Conservation (phyloP, 2,888 invertebrate species). For the Therioaphis trifolii region DNA sequence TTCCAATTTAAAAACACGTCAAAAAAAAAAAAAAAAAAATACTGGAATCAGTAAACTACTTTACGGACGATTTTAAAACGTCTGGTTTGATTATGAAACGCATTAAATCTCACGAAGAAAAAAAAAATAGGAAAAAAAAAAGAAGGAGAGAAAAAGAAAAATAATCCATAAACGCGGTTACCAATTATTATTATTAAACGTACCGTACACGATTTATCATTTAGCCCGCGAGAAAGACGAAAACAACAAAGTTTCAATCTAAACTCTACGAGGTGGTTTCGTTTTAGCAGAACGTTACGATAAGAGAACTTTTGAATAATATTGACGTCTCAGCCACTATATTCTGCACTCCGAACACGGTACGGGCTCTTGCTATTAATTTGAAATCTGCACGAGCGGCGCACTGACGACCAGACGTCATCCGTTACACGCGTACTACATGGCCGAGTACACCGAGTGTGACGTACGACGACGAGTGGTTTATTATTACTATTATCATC, state of each 20-base stretch:
- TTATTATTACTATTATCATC: slow-evolving; percentile 5
- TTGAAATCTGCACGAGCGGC: slow-evolving; percentile 13
- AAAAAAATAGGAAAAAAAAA: too few species aligned
- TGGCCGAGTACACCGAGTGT: slow-evolving; percentile 15
- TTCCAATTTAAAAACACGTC: slow-evolving; percentile 27
- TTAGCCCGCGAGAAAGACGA: neutral
- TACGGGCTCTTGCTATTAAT: neutral
- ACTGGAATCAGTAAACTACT: neutral
- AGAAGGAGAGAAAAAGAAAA: neutral
- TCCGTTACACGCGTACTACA: slow-evolving; percentile 27
- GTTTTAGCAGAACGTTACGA: neutral
- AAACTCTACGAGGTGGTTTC: slow-evolving; percentile 30
- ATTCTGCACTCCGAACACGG: neutral
- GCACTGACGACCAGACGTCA: neutral
- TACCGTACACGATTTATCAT: slow-evolving; percentile 14
- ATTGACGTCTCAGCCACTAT: neutral
- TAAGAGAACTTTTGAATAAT: slow-evolving; percentile 29
- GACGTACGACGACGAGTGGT: slow-evolving; percentile 15
- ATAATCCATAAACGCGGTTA: neutral
- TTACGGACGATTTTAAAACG: too few species aligned
- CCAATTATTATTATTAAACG: slow-evolving; percentile 14
- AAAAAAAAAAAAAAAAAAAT: too few species aligned
- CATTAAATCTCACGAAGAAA: neutral
- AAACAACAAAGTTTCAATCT: slow-evolving; percentile 41
- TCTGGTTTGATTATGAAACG: neutral